Conservation (phyloP, 2,888 invertebrate species). For the Ceramica pisi region DNA sequence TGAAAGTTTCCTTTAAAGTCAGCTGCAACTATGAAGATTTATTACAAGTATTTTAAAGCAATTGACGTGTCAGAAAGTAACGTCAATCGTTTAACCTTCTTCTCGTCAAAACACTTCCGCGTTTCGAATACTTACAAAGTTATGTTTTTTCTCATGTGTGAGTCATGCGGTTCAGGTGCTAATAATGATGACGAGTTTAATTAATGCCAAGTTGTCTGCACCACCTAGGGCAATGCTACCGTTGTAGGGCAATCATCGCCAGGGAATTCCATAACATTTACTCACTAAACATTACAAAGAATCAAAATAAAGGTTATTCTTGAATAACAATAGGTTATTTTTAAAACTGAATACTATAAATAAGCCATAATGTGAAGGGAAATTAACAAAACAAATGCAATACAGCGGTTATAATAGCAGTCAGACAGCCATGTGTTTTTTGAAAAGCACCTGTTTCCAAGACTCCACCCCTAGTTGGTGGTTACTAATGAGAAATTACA, state of each 20-base stretch:
- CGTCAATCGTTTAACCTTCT: constrained; percentile 77
- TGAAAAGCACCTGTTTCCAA: neutral
- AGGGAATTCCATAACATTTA: constrained; percentile 28
- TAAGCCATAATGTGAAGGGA: neutral
- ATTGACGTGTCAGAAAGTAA: constrained; percentile 74
- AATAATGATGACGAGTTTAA: constrained; percentile 75
- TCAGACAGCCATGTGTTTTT: neutral
- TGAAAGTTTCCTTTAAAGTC: constrained; percentile 78
- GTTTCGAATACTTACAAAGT: constrained; percentile 68
- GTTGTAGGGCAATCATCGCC: constrained; percentile 23
- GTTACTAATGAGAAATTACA: too few species aligned
- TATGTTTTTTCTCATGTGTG: constrained; percentile 67
- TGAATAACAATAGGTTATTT: constrained; percentile 1
- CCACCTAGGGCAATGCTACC: constrained; percentile 42
- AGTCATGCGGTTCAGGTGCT: constrained; percentile 74
- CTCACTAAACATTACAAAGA: constrained; percentile 19
- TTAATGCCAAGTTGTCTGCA: constrained; percentile 63
- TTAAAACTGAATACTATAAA: neutral
- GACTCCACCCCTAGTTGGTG: too few species aligned
- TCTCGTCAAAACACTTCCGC: constrained; percentile 76
- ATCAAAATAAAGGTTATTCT: neutral
- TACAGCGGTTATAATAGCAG: neutral
- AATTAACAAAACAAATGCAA: neutral
- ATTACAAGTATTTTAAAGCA: constrained; percentile 67
- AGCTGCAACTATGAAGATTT: constrained; percentile 69